Evolutionary conservation across 2,888 invertebrate genomes (phyloP).

Genomic region (Ormyrus rosae): DNA sequence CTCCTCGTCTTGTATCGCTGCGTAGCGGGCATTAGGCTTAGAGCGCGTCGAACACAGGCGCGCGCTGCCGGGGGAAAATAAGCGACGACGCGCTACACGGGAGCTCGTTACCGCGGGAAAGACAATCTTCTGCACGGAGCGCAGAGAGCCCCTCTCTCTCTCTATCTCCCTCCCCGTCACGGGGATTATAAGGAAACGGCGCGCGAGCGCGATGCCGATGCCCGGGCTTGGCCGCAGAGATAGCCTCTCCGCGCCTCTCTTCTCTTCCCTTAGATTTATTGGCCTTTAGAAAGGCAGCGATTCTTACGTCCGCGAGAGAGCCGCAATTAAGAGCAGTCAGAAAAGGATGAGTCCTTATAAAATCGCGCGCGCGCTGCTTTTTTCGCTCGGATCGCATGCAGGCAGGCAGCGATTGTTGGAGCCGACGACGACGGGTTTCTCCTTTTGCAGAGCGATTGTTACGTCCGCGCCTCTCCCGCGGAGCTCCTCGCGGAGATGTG

Average conservation of each 20-base stretch:
- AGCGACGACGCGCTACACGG: slow-evolving; percentile 70
- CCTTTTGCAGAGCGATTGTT: no score
- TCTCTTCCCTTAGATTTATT: slow-evolving; percentile 48
- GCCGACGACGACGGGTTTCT: no score
- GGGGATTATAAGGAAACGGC: slow-evolving; percentile 49
- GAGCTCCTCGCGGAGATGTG: no score
- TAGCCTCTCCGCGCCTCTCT: background rate
- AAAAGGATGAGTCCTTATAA: slow-evolving; percentile 26
- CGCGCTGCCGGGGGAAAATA: slow-evolving; percentile 66
- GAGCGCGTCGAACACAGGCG: background rate
- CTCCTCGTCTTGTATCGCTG: background rate
- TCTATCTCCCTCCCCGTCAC: slow-evolving; percentile 52
- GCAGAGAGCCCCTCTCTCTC: slow-evolving; percentile 52
- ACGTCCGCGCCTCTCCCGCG: no score
- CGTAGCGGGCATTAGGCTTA: background rate
- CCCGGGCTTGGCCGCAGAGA: slow-evolving; percentile 22
- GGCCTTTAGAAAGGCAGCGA: slow-evolving; percentile 43
- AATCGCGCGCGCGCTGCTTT: background rate
- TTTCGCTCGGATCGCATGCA: background rate
- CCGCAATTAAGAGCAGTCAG: slow-evolving; percentile 47
- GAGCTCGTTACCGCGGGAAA: slow-evolving; percentile 72
- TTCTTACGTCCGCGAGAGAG: slow-evolving; percentile 13
- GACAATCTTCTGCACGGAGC: slow-evolving; percentile 60
- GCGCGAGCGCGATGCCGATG: slow-evolving; percentile 31
- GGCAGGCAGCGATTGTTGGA: no score